Conservation (phyloP, 2,113 vertebrate species). For the Nothobranchius furzeri region DNA sequence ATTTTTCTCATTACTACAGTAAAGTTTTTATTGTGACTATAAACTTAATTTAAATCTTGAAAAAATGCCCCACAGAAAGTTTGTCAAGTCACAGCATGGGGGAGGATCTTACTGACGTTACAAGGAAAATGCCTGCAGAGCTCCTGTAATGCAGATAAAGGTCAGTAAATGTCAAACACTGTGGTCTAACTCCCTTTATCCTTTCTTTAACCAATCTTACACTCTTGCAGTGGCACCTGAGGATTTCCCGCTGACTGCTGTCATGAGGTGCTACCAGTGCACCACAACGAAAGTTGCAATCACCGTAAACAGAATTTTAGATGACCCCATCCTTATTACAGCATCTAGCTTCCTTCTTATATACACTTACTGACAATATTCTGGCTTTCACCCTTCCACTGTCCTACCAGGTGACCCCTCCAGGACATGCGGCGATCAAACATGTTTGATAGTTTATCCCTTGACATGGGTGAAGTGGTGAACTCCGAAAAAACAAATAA, state of each 20-base stretch:
- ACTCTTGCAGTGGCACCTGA: conserved; percentile 17
- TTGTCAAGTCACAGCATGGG: background rate
- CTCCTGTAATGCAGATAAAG: conserved; percentile 63
- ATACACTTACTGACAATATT: too few species aligned
- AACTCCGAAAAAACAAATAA: too few species aligned
- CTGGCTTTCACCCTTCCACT: too few species aligned
- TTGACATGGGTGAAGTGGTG: too few species aligned
- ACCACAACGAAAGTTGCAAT: background rate
- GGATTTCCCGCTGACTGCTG: conserved; percentile 21
- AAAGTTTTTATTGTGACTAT: background rate
- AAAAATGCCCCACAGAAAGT: background rate
- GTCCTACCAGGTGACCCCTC: too few species aligned
- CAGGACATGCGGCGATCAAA: too few species aligned
- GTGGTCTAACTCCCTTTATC: conserved; percentile 28
- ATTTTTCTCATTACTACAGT: too few species aligned
- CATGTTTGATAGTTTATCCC: too few species aligned
- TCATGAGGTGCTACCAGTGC: background rate
- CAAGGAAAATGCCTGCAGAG: conserved; percentile 42
- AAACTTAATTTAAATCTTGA: background rate
- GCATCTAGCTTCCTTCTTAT: too few species aligned
- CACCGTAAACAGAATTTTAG: background rate
- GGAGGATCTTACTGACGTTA: conserved; percentile 11
- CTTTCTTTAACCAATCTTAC: conserved; percentile 20
- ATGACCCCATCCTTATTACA: too few species aligned
- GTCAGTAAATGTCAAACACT: conserved; percentile 73